Evolutionary conservation across 1,140 invertebrate species (phyloP).

Genomic region (Cyclina sinensis): DNA sequence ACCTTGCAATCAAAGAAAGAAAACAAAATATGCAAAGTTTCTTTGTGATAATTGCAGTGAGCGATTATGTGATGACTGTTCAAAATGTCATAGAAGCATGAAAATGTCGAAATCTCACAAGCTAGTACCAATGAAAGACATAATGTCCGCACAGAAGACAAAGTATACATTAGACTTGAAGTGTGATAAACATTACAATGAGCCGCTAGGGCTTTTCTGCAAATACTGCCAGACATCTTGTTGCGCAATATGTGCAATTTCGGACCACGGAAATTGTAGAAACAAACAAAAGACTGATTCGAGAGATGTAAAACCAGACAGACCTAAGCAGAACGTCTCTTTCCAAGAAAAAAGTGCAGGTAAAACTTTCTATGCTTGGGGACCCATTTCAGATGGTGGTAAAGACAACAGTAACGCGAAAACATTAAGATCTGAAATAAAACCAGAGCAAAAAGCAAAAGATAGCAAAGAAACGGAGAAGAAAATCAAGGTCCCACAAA

Average conservation of each 20-base stretch:
- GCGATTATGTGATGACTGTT: conserved; percentile 49
- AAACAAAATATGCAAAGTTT: conserved; percentile 25
- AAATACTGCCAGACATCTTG: conserved; percentile 56
- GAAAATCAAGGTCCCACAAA: conserved; percentile 24
- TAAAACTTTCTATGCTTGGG: conserved; percentile 3
- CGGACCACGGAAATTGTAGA: conserved; percentile 18
- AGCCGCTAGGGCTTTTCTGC: conserved; percentile 48
- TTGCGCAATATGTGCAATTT: conserved; percentile 51
- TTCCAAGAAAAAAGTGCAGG: background rate
- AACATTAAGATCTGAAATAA: background rate
- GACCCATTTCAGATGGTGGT: background rate
- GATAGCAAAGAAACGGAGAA: background rate
- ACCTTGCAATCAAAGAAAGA: conserved; percentile 44
- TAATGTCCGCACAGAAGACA: background rate
- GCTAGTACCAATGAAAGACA: conserved; percentile 22
- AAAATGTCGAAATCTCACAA: conserved; percentile 61
- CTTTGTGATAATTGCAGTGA: conserved; percentile 57
- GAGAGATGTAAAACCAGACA: background rate
- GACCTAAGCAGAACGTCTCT: background rate
- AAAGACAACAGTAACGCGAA: background rate
- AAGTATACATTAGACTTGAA: conserved; percentile 31
- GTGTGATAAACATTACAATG: conserved; percentile 52
- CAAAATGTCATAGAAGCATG: conserved; percentile 46
- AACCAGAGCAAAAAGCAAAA: background rate
- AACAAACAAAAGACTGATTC: background rate